Conservation (phyloP, 1,140 invertebrate species). For the Drosophila orena region DNA sequence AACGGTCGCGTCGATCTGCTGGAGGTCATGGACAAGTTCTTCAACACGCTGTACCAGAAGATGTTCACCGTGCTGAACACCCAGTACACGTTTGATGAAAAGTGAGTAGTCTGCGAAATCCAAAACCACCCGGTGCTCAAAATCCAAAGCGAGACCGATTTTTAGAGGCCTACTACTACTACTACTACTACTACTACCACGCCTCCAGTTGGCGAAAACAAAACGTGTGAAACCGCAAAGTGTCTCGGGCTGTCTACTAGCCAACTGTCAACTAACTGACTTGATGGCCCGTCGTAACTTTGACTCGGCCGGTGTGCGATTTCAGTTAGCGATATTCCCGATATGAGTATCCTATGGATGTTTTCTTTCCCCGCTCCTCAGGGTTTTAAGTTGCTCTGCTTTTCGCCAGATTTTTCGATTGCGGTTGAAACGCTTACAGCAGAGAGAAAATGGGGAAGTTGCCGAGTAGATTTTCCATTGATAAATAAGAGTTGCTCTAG, state of each 20-base stretch:
- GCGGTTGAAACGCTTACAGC: conserved; percentile 67
- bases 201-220: conserved; percentile 21
- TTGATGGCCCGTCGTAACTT: conserved; percentile 47
- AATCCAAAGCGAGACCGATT: conserved; percentile 42
- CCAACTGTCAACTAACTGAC: conserved; percentile 13
- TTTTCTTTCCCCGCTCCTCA: not conserved
- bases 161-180: conserved; percentile 22
- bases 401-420: conserved; percentile 42
- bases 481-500: not conserved
- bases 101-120: conserved; percentile 86
- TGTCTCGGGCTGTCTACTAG: conserved; percentile 47
- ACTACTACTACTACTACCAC: not conserved
- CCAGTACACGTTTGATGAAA: conserved; percentile 94
- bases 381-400: conserved; percentile 35
- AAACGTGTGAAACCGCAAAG: conserved; percentile 80
- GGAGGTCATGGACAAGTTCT: conserved; percentile 96
- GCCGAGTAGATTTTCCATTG: not conserved
- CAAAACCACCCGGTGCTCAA: conserved; percentile 22
- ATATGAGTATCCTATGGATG: conserved; percentile 4
- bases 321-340: conserved; percentile 51
- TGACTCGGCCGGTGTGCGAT: conserved; percentile 65
- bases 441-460: conserved; percentile 17
- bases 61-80: conserved; percentile 98
- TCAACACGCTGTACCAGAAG: conserved; percentile 95
- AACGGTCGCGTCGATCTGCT: conserved; percentile 93